Conservation (phyloP, 2,888 invertebrate species). For the Thelaira solivaga region DNA sequence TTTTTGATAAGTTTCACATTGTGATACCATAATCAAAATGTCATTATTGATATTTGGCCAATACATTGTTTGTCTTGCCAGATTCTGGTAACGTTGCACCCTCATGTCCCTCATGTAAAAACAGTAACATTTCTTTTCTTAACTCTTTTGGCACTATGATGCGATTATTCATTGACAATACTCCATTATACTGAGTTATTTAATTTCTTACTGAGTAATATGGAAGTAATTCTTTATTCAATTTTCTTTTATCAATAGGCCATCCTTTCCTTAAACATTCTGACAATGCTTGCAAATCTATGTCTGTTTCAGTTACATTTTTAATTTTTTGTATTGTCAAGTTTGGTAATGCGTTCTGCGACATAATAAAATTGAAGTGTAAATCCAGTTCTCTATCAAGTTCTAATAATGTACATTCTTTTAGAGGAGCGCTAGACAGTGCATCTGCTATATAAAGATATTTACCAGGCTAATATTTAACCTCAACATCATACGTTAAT, state of each 20-base stretch:
- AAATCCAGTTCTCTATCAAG: slow-evolving; percentile 17
- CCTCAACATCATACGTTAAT: not conserved
- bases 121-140: slow-evolving; percentile 28
- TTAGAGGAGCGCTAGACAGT: slow-evolving; percentile 22
- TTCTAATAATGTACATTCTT: slow-evolving; percentile 3
- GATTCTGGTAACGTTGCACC: slow-evolving; percentile 30
- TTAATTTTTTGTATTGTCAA: not conserved
- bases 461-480: slow-evolving; percentile 25
- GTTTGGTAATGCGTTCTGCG: slow-evolving; percentile 6
- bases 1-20: slow-evolving; percentile 6
- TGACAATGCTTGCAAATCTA: not conserved
- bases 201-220: not conserved
- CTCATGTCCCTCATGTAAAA: slow-evolving; percentile 41
- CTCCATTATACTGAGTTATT: slow-evolving; percentile 9
- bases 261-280: slow-evolving; percentile 10
- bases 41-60: slow-evolving; percentile 3
- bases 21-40: not conserved
- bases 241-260: slow-evolving; percentile 10
- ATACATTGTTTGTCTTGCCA: slow-evolving; percentile 40
- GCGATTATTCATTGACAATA: slow-evolving; percentile 37
- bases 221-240: not conserved
- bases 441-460: slow-evolving; percentile 35
- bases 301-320: not conserved
- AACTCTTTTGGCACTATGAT: slow-evolving; percentile 29
- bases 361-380: not conserved